Percentiles rank a stretch among this genome's conserved stretches.
phyloP scores from a whole-genome alignment of 2,113 vertebrate genomes.

The Orthochromis indermauri region DNA sequence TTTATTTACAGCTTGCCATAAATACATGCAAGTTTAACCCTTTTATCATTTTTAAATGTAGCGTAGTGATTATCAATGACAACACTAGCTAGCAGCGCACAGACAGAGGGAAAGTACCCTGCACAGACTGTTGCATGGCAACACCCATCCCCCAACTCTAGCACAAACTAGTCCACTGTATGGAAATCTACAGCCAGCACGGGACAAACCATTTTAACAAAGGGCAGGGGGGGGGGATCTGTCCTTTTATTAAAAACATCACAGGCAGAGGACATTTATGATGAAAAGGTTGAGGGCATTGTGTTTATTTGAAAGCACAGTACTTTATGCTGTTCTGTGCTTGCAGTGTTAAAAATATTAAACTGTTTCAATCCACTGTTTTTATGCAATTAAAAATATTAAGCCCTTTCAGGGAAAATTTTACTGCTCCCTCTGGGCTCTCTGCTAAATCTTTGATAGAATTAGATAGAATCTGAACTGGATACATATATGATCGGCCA shows the following conservation, averaged over 20 bases:
- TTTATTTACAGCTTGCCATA: neutral
- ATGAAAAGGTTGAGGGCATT: neutral
- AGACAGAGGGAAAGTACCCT: slow-evolving; percentile 37
- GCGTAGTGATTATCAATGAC: neutral
- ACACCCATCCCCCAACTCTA: slow-evolving; percentile 65
- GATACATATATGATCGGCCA: neutral
- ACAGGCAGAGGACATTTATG: neutral
- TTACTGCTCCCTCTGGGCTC: neutral
- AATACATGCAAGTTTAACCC: neutral
- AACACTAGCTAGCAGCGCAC: slow-evolving; percentile 49
- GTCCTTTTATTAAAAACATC: neutral
- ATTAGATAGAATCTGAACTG: neutral
- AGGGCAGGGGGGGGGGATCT: neutral
- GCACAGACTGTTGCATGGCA: slow-evolving; percentile 53
- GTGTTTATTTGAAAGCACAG: neutral
- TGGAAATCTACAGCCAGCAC: slow-evolving; percentile 51
- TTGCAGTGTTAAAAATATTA: neutral
- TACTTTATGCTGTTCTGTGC: neutral
- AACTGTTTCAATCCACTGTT: neutral
- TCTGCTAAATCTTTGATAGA: neutral
- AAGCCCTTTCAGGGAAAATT: neutral
- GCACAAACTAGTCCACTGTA: slow-evolving; percentile 52
- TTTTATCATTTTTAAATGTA: neutral
- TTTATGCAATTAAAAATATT: neutral
- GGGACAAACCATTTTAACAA: slow-evolving; percentile 49